phyloP scores from a whole-genome alignment of 1,140 invertebrate species.

The Drosophila nannoptera region DNA sequence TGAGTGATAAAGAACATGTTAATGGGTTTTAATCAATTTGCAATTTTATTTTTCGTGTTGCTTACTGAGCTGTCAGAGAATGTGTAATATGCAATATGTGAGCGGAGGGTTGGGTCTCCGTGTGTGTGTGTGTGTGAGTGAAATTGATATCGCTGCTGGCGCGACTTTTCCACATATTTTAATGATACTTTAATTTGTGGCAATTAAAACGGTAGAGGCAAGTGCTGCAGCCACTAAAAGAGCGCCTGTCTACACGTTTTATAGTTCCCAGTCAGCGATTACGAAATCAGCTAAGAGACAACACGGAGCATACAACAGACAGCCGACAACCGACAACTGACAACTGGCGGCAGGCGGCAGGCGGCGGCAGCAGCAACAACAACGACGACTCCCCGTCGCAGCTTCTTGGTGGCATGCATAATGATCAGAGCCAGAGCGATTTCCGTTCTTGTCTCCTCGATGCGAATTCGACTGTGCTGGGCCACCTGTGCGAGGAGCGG shows the following conservation, averaged over 20 bases:
- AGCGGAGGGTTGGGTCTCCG: slow-evolving; percentile 10
- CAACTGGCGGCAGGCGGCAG: not conserved
- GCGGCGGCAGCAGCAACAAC: slow-evolving; percentile 30
- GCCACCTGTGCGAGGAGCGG: slow-evolving; percentile 23
- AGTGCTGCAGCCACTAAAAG: slow-evolving; percentile 4
- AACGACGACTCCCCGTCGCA: slow-evolving; percentile 5
- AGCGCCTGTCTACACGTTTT: slow-evolving; percentile 15
- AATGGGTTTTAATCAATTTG: slow-evolving; percentile 76
- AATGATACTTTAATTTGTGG: slow-evolving; percentile 73
- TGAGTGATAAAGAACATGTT: slow-evolving; percentile 77
- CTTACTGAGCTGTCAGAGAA: slow-evolving; percentile 49
- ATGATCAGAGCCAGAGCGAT: slow-evolving; percentile 64
- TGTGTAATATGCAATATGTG: slow-evolving; percentile 45
- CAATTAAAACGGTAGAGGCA: slow-evolving; percentile 70
- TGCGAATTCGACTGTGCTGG: slow-evolving; percentile 54
- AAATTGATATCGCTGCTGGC: slow-evolving; percentile 54
- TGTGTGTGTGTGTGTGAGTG: not conserved
- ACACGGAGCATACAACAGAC: not conserved
- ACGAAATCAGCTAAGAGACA: slow-evolving; percentile 54
- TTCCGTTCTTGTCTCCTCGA: slow-evolving; percentile 63
- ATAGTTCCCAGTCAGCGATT: slow-evolving; percentile 37
- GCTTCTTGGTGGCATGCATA: slow-evolving; percentile 59
- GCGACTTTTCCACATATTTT: slow-evolving; percentile 63
- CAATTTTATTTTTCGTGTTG: slow-evolving; percentile 43
- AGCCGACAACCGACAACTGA: slow-evolving; percentile 23